Evolutionary conservation across 2,113 vertebrate genomes (phyloP), one percentile per base, ranked within the genome.

Genomic region (Thermophis baileyi): DNA sequence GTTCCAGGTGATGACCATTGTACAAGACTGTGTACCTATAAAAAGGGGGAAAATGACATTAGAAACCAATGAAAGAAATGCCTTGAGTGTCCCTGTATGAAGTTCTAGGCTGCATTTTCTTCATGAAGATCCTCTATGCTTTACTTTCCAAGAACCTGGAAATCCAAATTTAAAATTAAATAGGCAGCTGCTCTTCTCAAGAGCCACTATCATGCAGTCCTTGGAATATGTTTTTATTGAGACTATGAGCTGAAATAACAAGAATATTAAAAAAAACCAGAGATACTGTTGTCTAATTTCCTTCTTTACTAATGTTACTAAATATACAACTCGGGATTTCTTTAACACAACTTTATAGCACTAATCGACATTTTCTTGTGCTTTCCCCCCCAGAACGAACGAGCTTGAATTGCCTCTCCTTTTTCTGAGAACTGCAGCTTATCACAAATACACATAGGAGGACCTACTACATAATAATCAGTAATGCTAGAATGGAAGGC

Each of bases 1-100:
- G 97, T 46, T 98, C 98, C 95, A 97, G 98, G 92, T 97, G 97
- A 95, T 97, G 97, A 27, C 97, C 95, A 0, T 97, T 97, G 92
- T 92, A 96, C 60, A 98, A 94, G 94, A 98, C 97, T 54, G 95
- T 97, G 89, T 98, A 98, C 96, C 98, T 98, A 92, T 9, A 60
- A 18, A 89, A 89, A 63, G 3, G 27, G 47, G 49, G 90, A 49
- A 93, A 92, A 91, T 6, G 30, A 81, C 90, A 50, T 96, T 92
- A 94, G 89, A 22, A 81, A 50, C 50, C 89, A 40, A 11, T 12
- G 16, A 90, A 87, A 89, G 74, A 27, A 88, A 74, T 47, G 16
- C 1, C 40, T 30, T 54, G 49, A 27, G 10, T 27, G 18, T 6
- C 16, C 16, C 35, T 50, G n/a, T 81, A 50, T 89, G 87, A 89